These are phyloP conservation scores for Plebejus anna DNA, from an alignment of 2,888 invertebrate species.

Conservation along the genomic window DNA sequence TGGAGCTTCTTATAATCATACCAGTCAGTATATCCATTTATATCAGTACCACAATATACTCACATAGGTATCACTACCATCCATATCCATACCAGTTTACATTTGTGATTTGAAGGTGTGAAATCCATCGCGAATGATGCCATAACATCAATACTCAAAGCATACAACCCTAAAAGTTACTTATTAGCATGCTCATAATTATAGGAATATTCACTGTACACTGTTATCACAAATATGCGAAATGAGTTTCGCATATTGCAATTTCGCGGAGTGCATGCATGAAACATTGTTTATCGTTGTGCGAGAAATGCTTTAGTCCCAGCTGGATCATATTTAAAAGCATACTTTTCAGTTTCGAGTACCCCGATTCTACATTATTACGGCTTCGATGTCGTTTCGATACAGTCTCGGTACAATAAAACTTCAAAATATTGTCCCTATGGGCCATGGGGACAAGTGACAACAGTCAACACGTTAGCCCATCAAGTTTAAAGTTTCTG, in stretches of 20 bases:
- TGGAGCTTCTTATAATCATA: too few relatives aligned
- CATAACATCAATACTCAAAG: neutral
- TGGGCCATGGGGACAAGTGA: too few relatives aligned
- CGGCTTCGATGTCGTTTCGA: too few relatives aligned
- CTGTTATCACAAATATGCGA: conserved; percentile 25
- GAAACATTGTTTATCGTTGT: conserved; percentile 21
- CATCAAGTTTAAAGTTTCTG: too few relatives aligned
- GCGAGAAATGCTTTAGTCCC: conserved; percentile 21
- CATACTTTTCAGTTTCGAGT: conserved; percentile 2
- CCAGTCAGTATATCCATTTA: too few relatives aligned
- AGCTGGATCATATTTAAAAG: conserved; percentile 10
- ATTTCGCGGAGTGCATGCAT: conserved; percentile 18
- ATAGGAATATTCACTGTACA: conserved; percentile 19
- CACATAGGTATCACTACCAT: too few relatives aligned
- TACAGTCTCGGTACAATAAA: too few relatives aligned
- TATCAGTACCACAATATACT: too few relatives aligned
- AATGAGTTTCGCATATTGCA: conserved; percentile 23
- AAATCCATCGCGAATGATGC: neutral
- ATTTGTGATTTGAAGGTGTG: too few relatives aligned
- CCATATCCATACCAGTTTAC: too few relatives aligned
- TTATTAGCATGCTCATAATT: conserved; percentile 18
- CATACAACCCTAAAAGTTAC: conserved; percentile 15
- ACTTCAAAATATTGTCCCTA: too few relatives aligned
- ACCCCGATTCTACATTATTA: neutral
- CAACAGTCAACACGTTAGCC: too few relatives aligned